Evolutionary conservation across 1,140 invertebrate genomes (phyloP).

Genomic region (Conopomorpha cramerella): DNA sequence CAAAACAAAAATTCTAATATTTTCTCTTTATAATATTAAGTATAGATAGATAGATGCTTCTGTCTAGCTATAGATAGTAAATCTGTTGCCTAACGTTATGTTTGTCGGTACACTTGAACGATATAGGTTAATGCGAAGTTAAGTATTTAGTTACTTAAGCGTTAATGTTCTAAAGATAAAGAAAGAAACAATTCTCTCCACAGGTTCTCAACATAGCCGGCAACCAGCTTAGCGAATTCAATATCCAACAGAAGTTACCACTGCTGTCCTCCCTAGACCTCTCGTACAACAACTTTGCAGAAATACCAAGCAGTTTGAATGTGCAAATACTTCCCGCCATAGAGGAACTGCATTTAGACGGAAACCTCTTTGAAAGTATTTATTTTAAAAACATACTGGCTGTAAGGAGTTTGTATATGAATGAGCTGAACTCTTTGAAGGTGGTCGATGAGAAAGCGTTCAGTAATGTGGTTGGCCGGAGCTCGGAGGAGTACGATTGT

Average conservation of each 20-base stretch:
- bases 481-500: slow-evolving; percentile 25
- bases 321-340: slow-evolving; percentile 37
- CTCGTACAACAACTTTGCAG: slow-evolving; percentile 38
- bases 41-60: no score
- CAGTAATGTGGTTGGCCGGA: slow-evolving; percentile 38
- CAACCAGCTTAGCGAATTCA: slow-evolving; percentile 41
- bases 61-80: no score
- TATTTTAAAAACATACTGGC: slow-evolving; percentile 49
- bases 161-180: neutral
- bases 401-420: slow-evolving; percentile 41
- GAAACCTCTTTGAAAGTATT: slow-evolving; percentile 43
- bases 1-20: no score
- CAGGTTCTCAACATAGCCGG: slow-evolving; percentile 46
- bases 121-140: no score
- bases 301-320: slow-evolving; percentile 38
- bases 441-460: slow-evolving; percentile 41
- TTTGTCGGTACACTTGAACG: no score
- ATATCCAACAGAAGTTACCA: slow-evolving; percentile 29
- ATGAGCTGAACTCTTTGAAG: slow-evolving; percentile 26
- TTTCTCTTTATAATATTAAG: no score
- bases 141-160: slow-evolving; percentile 1
- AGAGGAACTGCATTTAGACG: slow-evolving; percentile 40
- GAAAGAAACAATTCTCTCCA: slow-evolving; percentile 9
- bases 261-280: slow-evolving; percentile 41
- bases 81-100: no score